These are phyloP conservation scores for Pimpla rufipes DNA, from an alignment of 2,888 invertebrate genomes.

Conservation along the genomic window DNA sequence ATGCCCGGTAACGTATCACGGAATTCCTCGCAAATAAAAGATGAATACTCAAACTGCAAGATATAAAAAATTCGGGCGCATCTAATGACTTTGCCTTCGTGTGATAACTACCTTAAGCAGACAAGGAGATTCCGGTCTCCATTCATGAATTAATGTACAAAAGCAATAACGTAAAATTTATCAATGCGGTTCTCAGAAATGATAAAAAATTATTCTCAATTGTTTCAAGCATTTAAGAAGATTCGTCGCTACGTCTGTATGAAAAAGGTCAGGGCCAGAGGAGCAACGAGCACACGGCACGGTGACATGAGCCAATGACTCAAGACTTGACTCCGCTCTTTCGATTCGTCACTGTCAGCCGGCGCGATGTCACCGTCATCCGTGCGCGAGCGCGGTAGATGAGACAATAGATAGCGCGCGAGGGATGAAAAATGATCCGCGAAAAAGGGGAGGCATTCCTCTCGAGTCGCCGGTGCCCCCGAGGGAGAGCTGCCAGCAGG, in stretches of 20 bases:
- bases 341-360: slow-evolving; percentile 85
- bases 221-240: not conserved
- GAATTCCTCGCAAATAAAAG: no score
- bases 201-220: not conserved
- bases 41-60: no score
- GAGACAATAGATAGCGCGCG: slow-evolving; percentile 84
- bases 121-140: no score
- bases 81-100: no score
- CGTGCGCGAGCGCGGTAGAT: slow-evolving; percentile 76
- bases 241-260: not conserved
- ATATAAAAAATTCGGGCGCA: no score
- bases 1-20: no score
- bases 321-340: slow-evolving; percentile 83
- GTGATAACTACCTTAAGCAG: no score
- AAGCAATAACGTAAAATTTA: no score
- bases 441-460: slow-evolving; percentile 77
- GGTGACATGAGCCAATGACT: slow-evolving; percentile 77
- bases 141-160: no score
- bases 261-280: slow-evolving; percentile 57
- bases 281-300: slow-evolving; percentile 39
- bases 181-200: no score
- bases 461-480: slow-evolving; percentile 51
- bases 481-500: slow-evolving; percentile 36
- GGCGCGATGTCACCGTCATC: slow-evolving; percentile 83
- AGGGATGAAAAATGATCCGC: slow-evolving; percentile 85